Evolutionary conservation across 2,888 invertebrate species (phyloP).

Genomic region (Athripsodes cinereus): DNA sequence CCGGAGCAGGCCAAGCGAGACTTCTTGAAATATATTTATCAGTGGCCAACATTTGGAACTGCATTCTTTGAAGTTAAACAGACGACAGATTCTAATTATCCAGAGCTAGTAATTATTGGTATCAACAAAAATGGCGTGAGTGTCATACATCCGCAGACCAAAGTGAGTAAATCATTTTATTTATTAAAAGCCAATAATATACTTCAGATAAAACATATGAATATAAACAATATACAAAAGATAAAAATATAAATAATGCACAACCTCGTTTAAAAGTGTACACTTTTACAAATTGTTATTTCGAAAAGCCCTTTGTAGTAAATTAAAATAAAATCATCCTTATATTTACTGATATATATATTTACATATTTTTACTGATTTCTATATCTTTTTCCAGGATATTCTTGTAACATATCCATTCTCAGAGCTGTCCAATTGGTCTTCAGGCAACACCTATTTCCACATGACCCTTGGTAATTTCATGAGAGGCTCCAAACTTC

Average conservation of each 20-base stretch:
- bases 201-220: too few relatives aligned
- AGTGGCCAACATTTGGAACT: slow-evolving; percentile 87
- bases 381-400: slow-evolving; percentile 51
- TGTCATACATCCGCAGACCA: slow-evolving; percentile 79
- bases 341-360: too few relatives aligned
- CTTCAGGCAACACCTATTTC: slow-evolving; percentile 92
- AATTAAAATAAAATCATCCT: too few relatives aligned
- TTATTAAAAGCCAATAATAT: too few relatives aligned
- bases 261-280: too few relatives aligned
- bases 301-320: too few relatives aligned
- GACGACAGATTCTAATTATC: slow-evolving; percentile 79
- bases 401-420: slow-evolving; percentile 79
- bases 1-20: slow-evolving; percentile 72
- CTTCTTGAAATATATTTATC: slow-evolving; percentile 69
- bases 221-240: too few relatives aligned
- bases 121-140: slow-evolving; percentile 89
- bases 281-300: too few relatives aligned
- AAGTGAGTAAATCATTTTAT: slow-evolving; percentile 50
- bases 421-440: slow-evolving; percentile 89
- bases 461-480: slow-evolving; percentile 94
- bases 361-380: too few relatives aligned
- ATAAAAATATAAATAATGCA: too few relatives aligned
- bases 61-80: slow-evolving; percentile 95
- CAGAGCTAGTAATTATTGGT: slow-evolving; percentile 80
- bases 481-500: slow-evolving; percentile 78